Base-by-base conservation (phyloP, 2,888 invertebrate genomes). In the Drosophila prolongata region DNA sequence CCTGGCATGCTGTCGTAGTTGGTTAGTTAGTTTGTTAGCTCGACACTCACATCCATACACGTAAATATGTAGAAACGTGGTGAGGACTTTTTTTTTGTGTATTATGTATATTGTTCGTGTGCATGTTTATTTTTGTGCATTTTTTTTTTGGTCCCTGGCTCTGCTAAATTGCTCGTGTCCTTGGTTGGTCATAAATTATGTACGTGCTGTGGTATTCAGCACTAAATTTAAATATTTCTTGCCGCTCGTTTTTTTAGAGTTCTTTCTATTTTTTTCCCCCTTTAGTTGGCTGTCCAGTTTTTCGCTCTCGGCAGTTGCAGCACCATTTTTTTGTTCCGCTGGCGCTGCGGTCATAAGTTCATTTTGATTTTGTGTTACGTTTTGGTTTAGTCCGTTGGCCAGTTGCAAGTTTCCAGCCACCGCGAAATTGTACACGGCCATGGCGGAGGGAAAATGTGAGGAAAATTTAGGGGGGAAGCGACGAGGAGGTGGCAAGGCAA, bases 151-250 rank as follows among this genome's bases (percentile, higher is more conserved):
- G 58, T 75, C 74, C 71, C 78, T 77, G 74, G 79, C 79, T 72
- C 77, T 79, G 87, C 85, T 87, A 89, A 86, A 86, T 86, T 86
- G 87, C 87, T 87, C 88, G 88, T 87, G 87, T 82, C 89, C 89
- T 87, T 87, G 89, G 87, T 85, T 72, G 88, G 88, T 77, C 89
- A 87, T 87, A 87, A 87, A 87, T 87, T 87, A 89, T 89, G 89
- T 87, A 89, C 87, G 89, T 87, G 86, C 89, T 88, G 82, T 77
- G 89, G 89, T 86, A 87, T 83, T 87, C 87, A 78, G 87, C 89
- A 87, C 88, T 87, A 89, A 87, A 87, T 87, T 87, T 87, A 88
- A 87, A 87, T 87, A 88, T 87, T 87, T 79, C 75, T 68, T 66
- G 55, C 56, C 43, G 37, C 43, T 44, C 55, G n/a, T 58, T 37